Percentiles rank a stretch among this genome's conserved stretches.
Evolutionary conservation across 2,113 vertebrate genomes (phyloP).

Genomic region (Callionymus lyra): DNA sequence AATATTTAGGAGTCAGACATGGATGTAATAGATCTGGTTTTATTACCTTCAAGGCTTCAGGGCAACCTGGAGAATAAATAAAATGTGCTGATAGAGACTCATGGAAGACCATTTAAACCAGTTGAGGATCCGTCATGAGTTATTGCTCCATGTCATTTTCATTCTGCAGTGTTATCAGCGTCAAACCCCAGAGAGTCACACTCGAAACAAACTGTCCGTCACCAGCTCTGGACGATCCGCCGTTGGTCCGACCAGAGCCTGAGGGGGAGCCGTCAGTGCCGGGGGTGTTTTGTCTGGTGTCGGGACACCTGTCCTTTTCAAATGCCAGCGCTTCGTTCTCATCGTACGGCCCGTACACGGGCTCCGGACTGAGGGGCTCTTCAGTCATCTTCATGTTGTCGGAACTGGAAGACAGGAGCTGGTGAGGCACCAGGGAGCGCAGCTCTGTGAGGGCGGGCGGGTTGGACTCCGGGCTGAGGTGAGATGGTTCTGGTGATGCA

Average conservation of each 20-base stretch:
- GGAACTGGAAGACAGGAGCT: slow-evolving; percentile 33
- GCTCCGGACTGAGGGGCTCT: slow-evolving; percentile 38
- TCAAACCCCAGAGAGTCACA: slow-evolving; percentile 84
- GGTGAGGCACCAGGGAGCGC: slow-evolving; percentile 57
- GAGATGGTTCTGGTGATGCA: slow-evolving; percentile 6
- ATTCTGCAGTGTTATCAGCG: slow-evolving; percentile 89
- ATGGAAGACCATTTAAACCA: neutral
- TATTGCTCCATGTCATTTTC: slow-evolving; percentile 81
- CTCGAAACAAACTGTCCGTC: slow-evolving; percentile 84
- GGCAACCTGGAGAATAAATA: too few species aligned
- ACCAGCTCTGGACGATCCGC: slow-evolving; percentile 51
- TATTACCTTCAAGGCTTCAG: too few species aligned
- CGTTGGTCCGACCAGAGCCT: slow-evolving; percentile 34
- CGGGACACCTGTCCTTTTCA: slow-evolving; percentile 28
- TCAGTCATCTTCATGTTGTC: slow-evolving; percentile 64
- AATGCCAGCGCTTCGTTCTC: slow-evolving; percentile 35
- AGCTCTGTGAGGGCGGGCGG: slow-evolving; percentile 63
- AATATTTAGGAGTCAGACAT: too few species aligned
- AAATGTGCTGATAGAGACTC: too few species aligned
- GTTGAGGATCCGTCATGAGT: slow-evolving; percentile 9
- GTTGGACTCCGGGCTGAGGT: slow-evolving; percentile 52
- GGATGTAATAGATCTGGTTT: too few species aligned
- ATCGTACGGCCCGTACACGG: slow-evolving; percentile 37
- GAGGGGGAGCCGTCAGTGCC: slow-evolving; percentile 52
- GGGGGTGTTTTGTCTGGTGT: slow-evolving; percentile 35